A percentile compares a stretch with the other conserved stretches of the same genome.
Evolutionary conservation across 2,888 invertebrate genomes (phyloP).

Genomic region (Leptothorax acervorum): DNA sequence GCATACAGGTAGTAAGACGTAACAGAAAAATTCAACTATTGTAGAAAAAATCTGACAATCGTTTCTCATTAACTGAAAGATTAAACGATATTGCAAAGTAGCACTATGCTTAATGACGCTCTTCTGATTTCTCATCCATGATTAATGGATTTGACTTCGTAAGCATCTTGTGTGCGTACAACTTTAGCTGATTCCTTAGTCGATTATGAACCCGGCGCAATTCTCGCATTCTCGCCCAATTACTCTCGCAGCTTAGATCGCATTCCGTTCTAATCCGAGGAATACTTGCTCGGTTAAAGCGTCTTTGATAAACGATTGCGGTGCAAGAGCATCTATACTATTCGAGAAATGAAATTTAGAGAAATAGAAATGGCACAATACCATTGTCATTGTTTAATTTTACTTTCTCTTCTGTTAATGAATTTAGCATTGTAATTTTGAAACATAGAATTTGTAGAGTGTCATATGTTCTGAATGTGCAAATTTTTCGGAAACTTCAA

Average conservation of each 20-base stretch:
- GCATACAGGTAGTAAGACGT: not conserved
- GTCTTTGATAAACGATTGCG: slow-evolving; percentile 50
- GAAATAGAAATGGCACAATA: not conserved
- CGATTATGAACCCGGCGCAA: slow-evolving; percentile 48
- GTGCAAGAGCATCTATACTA: slow-evolving; percentile 27
- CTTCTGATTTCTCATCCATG: slow-evolving; percentile 36
- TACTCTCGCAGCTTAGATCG: slow-evolving; percentile 61
- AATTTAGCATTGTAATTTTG: not conserved
- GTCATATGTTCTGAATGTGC: not conserved
- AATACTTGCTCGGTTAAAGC: slow-evolving; percentile 72
- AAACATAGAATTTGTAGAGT: not conserved
- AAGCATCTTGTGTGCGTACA: slow-evolving; percentile 54
- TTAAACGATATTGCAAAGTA: slow-evolving; percentile 9
- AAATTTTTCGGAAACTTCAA: not conserved
- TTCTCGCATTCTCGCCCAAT: slow-evolving; percentile 62
- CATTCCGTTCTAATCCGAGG: slow-evolving; percentile 71
- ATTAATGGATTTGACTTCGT: slow-evolving; percentile 50
- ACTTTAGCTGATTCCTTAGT: slow-evolving; percentile 57
- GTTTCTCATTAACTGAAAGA: not conserved
- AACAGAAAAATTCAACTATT: not conserved
- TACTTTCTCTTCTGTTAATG: not conserved
- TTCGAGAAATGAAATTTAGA: slow-evolving; percentile 31
- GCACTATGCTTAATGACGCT: not conserved
- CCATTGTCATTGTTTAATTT: not conserved
- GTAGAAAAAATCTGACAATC: not conserved